A percentile compares a stretch with the other conserved stretches of the same genome.
Evolutionary conservation across 2,797 vertebrate genomes (phyloP).

Genomic region (Simalia tracyae): DNA sequence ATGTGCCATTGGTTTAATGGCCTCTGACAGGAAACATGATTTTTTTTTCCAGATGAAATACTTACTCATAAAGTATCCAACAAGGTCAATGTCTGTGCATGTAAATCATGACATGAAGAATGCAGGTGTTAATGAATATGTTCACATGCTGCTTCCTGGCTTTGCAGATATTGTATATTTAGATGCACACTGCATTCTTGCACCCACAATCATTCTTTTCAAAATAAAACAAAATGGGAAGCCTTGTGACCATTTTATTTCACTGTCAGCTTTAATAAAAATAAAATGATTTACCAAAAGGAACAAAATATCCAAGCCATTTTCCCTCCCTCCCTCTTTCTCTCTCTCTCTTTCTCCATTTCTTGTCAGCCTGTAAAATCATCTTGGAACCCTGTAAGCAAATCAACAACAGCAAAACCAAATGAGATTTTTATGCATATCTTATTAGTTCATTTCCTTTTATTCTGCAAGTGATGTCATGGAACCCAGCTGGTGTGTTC

Average conservation of each 20-base stretch:
- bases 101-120: conserved; percentile 58
- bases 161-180: conserved; percentile 53
- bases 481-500: conserved; percentile 74
- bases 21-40: conserved; percentile 56
- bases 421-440: conserved; percentile 65
- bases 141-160: conserved; percentile 27
- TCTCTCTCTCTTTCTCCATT: neutral
- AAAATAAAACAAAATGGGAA: conserved; percentile 57
- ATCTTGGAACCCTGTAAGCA: conserved; percentile 62
- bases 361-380: conserved; percentile 41
- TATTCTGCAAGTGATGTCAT: conserved; percentile 76
- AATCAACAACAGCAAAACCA: conserved; percentile 60
- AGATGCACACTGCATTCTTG: conserved; percentile 51
- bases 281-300: conserved; percentile 67
- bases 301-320: conserved; percentile 62
- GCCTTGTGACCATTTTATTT: conserved; percentile 71
- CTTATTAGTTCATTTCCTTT: conserved; percentile 69
- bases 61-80: conserved; percentile 59
- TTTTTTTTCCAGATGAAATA: conserved; percentile 48
- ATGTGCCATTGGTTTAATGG: conserved; percentile 64
- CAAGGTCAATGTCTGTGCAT: conserved; percentile 55
- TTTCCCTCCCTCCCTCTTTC: conserved; percentile 48
- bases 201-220: conserved; percentile 60
- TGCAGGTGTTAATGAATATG: conserved; percentile 58
- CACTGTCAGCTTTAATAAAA: conserved; percentile 67